Evolutionary conservation across 2,888 invertebrate species (phyloP), one percentile per base, ranked within the genome.

Genomic region (Venusia cambrica): DNA sequence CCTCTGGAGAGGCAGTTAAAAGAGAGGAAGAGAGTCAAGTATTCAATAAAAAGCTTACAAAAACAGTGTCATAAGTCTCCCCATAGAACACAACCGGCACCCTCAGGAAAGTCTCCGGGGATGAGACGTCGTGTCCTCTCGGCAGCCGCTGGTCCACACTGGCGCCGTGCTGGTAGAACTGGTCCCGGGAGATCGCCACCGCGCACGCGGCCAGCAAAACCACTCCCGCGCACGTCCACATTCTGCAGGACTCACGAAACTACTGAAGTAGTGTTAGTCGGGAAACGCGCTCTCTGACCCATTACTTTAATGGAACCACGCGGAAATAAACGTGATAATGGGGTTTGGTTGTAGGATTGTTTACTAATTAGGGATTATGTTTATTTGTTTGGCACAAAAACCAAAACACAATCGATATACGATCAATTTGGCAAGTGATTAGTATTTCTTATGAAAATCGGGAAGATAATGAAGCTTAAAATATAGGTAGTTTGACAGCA

Each of bases 11-110:
- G n/a, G n/a, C n/a, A n/a, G n/a, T n/a, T n/a, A n/a, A n/a, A n/a
- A n/a, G n/a, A n/a, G n/a, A n/a, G n/a, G n/a, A n/a, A n/a, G n/a
- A n/a, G n/a, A 19, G 1, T 9, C 19, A 9, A n/a, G n/a, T 9
- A 5, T 19, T n/a, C n/a, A 17, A 29, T 35, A 18, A 38, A 11
- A 4, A 60, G 96, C 97, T 96, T 84, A 97, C 97, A 77, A 89
- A 97, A 59, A 97, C 87, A 15, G 90, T 89, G 34, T 92, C 90
- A 73, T 94, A 96, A 44, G 83, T 80, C 50, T 92, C 91, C 51
- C 93, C 94, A 71, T 92, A 97, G 81, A 96, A 96, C 27, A 90
- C 87, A 33, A 97, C 89, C 1, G 97, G 95, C 16, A 92, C 92
- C 58, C 87, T 88, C 1, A 96, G 87, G 2, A 67, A 62, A 3